Evolutionary conservation across 1,140 invertebrate species (phyloP), one percentile per base, ranked within the genome.

Genomic region (Wiebesia pumilae): DNA sequence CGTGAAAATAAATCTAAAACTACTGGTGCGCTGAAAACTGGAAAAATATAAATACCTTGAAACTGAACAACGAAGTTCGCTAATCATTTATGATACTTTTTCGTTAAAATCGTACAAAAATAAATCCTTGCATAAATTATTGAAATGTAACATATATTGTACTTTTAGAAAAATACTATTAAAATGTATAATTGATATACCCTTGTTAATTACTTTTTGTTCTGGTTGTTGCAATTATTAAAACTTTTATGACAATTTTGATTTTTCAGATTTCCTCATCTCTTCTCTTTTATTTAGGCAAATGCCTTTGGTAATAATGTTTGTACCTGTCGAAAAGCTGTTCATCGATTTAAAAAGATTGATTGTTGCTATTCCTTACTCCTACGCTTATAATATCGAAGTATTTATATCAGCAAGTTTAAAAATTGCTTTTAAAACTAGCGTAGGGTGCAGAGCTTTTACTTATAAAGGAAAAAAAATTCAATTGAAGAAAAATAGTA

Each of bases 371-470:
- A n/a, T 38, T 35, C 16, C 19, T 71, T 38, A 71, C 14, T 69
- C n/a, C 65, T 71, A 9, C 33, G 24, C 27, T 7, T 7, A 10
- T 47, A 51, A 77, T 51, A 21, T 77, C 43, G 35, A 47, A 14
- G 19, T 9, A 35, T 71, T 35, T 71, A 3, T 3, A 71, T 71
- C 33, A 16, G 7, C 35, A 38, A 71, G 35, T 38, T n/a, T n/a
- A 75, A 75, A 43, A n/a, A 43, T 43, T 75, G 38, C 38, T 75
- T 43, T 75, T 75, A 75, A 75, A 75, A 40, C n/a, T 19, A 75
- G 43, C 40, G 38, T 6, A 27, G 3, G 27, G 43, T 0, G n/a
- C 43, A 75, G 24, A 43, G 38, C 38, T 43, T 75, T 71, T 71
- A 38, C 69, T 71, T 10, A 24, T 43, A 43, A 75, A 75, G 43